These are phyloP conservation scores for Leptopilina clavipes DNA, from an alignment of 1,140 invertebrate genomes.

Conservation along the genomic window DNA sequence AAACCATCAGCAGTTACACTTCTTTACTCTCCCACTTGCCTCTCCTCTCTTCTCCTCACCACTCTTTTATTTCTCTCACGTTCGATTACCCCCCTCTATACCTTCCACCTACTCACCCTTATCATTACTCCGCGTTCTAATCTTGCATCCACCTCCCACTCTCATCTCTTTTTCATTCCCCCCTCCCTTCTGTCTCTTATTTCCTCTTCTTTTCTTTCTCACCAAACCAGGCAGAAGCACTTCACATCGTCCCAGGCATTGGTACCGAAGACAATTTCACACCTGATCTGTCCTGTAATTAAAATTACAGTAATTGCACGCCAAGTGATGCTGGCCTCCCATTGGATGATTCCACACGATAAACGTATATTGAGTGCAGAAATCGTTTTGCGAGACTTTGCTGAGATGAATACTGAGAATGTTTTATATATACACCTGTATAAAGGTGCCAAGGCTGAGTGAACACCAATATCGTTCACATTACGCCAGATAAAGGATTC, in stretches of 20 bases:
- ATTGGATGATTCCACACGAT: slow-evolving; percentile 27
- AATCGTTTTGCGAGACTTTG: not conserved
- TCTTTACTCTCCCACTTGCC: slow-evolving; percentile 53
- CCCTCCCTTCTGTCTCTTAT: slow-evolving; percentile 38
- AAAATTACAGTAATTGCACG: slow-evolving; percentile 30
- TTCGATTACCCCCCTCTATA: slow-evolving; percentile 56
- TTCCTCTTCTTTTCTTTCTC: slow-evolving; percentile 40
- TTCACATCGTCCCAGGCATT: slow-evolving; percentile 11
- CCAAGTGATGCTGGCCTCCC: not conserved
- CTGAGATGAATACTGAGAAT: slow-evolving; percentile 17
- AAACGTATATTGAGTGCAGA: slow-evolving; percentile 27
- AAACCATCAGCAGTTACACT: slow-evolving; percentile 64
- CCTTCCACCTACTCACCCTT: slow-evolving; percentile 42
- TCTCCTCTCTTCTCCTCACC: slow-evolving; percentile 19
- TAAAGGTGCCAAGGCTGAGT: too few relatives aligned
- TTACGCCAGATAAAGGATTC: too few relatives aligned
- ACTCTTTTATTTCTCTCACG: slow-evolving; percentile 56
- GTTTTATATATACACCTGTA: not conserved
- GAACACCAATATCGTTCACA: too few relatives aligned
- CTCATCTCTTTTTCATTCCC: slow-evolving; percentile 51
- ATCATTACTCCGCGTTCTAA: slow-evolving; percentile 42
- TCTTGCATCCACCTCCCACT: slow-evolving; percentile 48
- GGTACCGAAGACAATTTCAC: slow-evolving; percentile 50
- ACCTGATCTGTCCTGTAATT: slow-evolving; percentile 47
- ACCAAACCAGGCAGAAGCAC: slow-evolving; percentile 27